Evolutionary conservation across 2,797 vertebrate species (phyloP).

Genomic region (Lacerta viridis): DNA sequence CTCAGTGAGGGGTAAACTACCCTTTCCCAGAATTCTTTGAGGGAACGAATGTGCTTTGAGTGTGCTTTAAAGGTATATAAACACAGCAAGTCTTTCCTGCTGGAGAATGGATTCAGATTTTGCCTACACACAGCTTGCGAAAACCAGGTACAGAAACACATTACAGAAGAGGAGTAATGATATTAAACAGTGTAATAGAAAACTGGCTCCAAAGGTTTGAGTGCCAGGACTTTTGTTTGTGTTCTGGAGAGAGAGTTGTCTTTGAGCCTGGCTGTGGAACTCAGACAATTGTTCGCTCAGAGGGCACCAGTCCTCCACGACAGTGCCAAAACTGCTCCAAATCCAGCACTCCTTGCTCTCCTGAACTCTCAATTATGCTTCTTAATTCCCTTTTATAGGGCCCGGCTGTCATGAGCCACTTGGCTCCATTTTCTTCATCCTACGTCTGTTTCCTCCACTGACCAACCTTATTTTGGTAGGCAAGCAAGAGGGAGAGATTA

Average conservation of each 20-base stretch:
- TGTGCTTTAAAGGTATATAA: too few species aligned
- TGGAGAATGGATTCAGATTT: not conserved
- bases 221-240: constrained; percentile 10
- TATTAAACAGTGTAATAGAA: constrained; percentile 1
- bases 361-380: constrained; percentile 52
- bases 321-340: constrained; percentile 57
- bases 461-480: constrained; percentile 39
- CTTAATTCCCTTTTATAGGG: constrained; percentile 73
- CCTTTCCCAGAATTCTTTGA: too few species aligned
- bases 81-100: not conserved
- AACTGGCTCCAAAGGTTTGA: not conserved
- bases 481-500: not conserved
- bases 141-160: not conserved
- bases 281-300: constrained; percentile 45
- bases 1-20: too few species aligned
- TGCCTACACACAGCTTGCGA: not conserved
- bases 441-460: constrained; percentile 41
- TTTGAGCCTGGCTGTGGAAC: constrained; percentile 21
- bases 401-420: constrained; percentile 16
- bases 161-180: not conserved
- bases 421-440: constrained; percentile 31
- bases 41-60: too few species aligned
- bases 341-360: constrained; percentile 50
- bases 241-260: constrained; percentile 16
- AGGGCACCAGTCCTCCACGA: constrained; percentile 53